phyloP scores from a whole-genome alignment of 1,140 invertebrate genomes.

The Saccostrea glomerata region DNA sequence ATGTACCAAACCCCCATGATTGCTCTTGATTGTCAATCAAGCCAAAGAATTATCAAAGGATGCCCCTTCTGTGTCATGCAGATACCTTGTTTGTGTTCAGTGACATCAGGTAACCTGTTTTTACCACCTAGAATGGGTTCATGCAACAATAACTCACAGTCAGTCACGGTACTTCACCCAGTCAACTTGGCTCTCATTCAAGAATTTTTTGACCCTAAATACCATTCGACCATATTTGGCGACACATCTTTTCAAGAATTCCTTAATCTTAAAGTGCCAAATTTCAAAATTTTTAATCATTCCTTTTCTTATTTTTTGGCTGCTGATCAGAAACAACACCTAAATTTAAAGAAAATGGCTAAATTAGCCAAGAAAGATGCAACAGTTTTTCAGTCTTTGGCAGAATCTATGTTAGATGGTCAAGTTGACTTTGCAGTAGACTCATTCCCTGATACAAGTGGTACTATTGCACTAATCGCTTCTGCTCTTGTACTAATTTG shows the following conservation, averaged over 20 bases:
- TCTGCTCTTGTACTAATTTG: no score
- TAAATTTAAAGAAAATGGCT: no score
- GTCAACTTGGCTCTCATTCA: constrained; percentile 27
- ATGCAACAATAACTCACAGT: no score
- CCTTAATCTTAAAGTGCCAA: not conserved
- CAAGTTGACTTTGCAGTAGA: not conserved
- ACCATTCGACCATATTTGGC: no score
- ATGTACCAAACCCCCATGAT: constrained; percentile 39
- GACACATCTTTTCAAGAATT: no score
- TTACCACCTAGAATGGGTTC: constrained; percentile 40
- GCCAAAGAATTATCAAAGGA: constrained; percentile 50
- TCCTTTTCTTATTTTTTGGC: no score
- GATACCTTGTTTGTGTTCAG: constrained; percentile 48
- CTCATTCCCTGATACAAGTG: constrained; percentile 14
- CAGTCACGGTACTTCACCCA: no score
- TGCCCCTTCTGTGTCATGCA: constrained; percentile 44
- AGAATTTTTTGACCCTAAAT: constrained; percentile 39
- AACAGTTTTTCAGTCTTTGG: no score
- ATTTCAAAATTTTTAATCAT: constrained; percentile 42
- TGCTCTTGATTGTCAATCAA: constrained; percentile 43
- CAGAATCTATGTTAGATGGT: no score
- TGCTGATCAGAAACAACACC: no score
- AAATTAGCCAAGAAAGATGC: no score
- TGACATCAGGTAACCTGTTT: constrained; percentile 46
- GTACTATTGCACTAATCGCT: no score